Evolutionary conservation across 2,888 invertebrate species (phyloP), one percentile per base, ranked within the genome.

Genomic region (Caenorhabditis angaria): DNA sequence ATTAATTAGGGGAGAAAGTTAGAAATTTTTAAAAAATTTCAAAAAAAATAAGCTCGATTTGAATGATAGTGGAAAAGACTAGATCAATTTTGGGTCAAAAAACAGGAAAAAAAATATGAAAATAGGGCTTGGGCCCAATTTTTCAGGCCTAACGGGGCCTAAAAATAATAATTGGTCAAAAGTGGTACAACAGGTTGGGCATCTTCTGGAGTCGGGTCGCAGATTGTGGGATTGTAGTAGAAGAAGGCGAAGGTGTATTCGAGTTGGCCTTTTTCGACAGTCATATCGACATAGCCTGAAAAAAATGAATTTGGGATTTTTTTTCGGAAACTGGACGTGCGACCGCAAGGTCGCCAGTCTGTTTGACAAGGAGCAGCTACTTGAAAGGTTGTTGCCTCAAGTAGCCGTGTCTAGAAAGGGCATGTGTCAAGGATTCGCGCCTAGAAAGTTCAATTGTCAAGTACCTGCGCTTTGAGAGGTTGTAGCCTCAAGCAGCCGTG

Each of bases 191-290:
- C 57, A 20, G 61, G 59, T 47, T 41, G 41, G 4, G 20, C 65
- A 4, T 72, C 69, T 48, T 77, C 75, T 27, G 70, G 67, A 6
- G 76, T 69, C 35, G 76, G 68, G 28, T 82, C 82, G 59, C 85
- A 84, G 53, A 85, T 81, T 5, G 76, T 73, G 20, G 82, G 82
- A 56, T 85, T 84, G 67, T 82, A 85, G 70, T 84, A 84, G 76
- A 85, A 85, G 77, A 83, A 83, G 29, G 84, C 81, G 70, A 85
- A 83, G 12, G 82, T 81, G 72, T 85, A 85, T 65, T 85, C 85
- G 48, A 85, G 54, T 22, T 77, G 79, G 12, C 72, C 76, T 22
- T 65, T 69, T 60, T 85, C 83, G 10, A 83, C 70, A 0, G 82
- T 85, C 70, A 85, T 77, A 59, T 85, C 85, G 41, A 82, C 79